Conservation (phyloP, 2,797 vertebrate species). For the Nannoperca australis region DNA sequence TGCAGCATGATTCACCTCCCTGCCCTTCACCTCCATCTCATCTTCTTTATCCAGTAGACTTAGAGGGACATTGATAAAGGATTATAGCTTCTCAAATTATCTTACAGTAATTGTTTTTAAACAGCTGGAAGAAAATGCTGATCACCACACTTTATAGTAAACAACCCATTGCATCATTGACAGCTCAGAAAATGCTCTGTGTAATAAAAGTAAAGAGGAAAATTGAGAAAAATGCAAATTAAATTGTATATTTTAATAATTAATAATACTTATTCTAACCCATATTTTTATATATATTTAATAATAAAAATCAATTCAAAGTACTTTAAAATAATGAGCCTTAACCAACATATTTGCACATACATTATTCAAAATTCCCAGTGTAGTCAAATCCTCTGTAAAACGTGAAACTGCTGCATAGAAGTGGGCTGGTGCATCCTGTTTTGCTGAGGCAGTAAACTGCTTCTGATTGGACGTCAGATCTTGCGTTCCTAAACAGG, state of each 20-base stretch:
- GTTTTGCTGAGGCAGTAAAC: slow-evolving; percentile 28
- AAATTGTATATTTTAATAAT: too few relatives aligned
- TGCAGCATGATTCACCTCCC: background rate
- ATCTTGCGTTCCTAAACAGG: slow-evolving; percentile 43
- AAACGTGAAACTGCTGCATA: background rate
- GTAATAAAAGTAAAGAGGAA: background rate
- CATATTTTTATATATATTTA: background rate
- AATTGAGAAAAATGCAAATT: slow-evolving; percentile 5
- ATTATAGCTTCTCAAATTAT: slow-evolving; percentile 27
- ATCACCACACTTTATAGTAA: background rate
- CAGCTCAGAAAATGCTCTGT: background rate
- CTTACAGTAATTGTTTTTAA: background rate
- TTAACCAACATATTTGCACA: background rate
- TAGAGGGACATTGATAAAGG: slow-evolving; percentile 29
- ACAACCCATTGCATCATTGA: background rate
- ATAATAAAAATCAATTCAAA: background rate
- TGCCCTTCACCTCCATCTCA: slow-evolving; percentile 28
- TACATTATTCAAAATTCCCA: background rate
- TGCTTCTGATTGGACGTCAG: slow-evolving; percentile 31
- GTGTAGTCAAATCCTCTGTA: background rate
- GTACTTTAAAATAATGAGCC: background rate
- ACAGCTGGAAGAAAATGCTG: background rate
- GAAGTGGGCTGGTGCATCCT: background rate
- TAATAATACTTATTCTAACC: background rate
- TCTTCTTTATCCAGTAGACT: slow-evolving; percentile 15